phyloP scores from a whole-genome alignment of 2,113 vertebrate species.

The Stomatorhinus ivindoensis region DNA sequence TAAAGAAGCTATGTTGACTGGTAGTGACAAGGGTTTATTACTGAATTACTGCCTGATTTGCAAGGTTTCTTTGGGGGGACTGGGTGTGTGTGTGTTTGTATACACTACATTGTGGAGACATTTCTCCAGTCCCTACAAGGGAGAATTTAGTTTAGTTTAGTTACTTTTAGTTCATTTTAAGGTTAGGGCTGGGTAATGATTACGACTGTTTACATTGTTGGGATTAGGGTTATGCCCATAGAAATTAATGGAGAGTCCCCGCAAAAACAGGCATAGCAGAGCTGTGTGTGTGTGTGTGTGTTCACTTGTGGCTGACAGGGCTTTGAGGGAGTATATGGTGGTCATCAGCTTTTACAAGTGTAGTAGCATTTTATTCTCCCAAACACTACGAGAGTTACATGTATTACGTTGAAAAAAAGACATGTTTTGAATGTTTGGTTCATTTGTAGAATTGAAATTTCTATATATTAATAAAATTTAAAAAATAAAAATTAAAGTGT shows the following conservation, averaged over 20 bases:
- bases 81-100: background rate
- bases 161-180: background rate
- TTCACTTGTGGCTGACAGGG: background rate
- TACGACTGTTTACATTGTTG: background rate
- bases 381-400: conserved; percentile 30
- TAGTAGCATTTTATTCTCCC: conserved; percentile 28
- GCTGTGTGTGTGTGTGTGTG: background rate
- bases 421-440: conserved; percentile 28
- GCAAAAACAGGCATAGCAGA: background rate
- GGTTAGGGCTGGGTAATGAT: background rate
- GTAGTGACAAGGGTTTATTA: background rate
- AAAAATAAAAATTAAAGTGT: conserved; percentile 52
- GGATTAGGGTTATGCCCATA: background rate
- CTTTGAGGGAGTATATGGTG: background rate
- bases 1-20: background rate
- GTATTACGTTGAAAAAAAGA: conserved; percentile 29
- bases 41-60: background rate
- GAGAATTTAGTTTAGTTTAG: background rate
- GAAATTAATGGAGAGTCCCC: background rate
- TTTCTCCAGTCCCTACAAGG: background rate
- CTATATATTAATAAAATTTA: conserved; percentile 44
- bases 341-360: background rate
- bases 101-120: background rate
- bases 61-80: background rate
- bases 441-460: conserved; percentile 33